Evolutionary conservation across 2,888 invertebrate genomes (phyloP), one percentile per base, ranked within the genome.

Genomic region (Argyresthia goedartella): DNA sequence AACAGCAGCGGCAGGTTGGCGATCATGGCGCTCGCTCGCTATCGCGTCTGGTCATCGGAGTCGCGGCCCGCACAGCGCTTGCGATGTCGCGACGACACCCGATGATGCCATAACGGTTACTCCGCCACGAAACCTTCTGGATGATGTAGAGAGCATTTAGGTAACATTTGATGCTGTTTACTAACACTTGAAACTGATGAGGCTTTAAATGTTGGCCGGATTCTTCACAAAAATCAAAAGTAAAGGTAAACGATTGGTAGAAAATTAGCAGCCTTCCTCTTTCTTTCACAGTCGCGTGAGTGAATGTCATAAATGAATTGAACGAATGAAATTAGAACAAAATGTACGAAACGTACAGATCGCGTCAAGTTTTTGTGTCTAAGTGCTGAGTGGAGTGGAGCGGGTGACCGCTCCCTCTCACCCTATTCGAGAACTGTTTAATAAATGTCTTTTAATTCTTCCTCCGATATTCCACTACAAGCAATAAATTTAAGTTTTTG

Each of bases 1-100:
- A 93, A 92, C 51, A 93, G 77, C 61, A 92, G 87, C 61, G 92
- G 92, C 71, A 92, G 81, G 76, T 92, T 92, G 58, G 92, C 92
- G 76, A 92, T 90, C 90, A 92, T 91, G 68, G 73, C 88, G 70
- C 69, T 67, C 88, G 70, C 69, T 67, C 66, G 76, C 45, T 67
- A 65, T 66, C 65, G 69, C 67, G 75, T 75, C 73, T 66, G 74
- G 85, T 82, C 86, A 86, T 85, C 84, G 84, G 66, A 72, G 65
- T 70, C 67, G 62, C 60, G 69, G 65, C 64, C 64, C 68, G 62
- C 65, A 68, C 73, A 76, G 73, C 75, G 76, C 81, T 78, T 76
- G 78, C 71, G 76, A 76, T 79, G 69, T 73, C 66, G 62, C 61
- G 63, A 63, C 63, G 67, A 67, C 63, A 25, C 25, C 25, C 61